Evolutionary conservation across 2,113 vertebrate genomes (phyloP).

Genomic region (Stegostoma tigrinum): DNA sequence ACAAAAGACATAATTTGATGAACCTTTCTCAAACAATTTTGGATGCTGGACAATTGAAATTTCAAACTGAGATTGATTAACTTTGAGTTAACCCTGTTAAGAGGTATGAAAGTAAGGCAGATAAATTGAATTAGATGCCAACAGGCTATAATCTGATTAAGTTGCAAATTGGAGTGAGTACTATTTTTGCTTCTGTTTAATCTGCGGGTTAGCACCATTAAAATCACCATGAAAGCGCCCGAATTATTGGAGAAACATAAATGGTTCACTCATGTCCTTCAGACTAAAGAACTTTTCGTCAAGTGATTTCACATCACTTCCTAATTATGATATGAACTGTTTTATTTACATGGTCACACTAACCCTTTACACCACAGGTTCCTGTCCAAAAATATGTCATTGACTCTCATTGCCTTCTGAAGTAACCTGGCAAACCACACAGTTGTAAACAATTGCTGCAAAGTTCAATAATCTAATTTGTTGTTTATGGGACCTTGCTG

Average conservation of each 20-base stretch:
- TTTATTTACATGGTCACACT: background rate
- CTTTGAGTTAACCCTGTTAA: background rate
- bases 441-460: constrained; percentile 16
- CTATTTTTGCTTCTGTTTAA: background rate
- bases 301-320: too few relatives aligned
- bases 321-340: background rate
- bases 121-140: background rate
- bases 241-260: background rate
- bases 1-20: too few relatives aligned
- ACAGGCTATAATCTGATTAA: background rate
- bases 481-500: constrained; percentile 12
- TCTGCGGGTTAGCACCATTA: background rate
- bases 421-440: background rate
- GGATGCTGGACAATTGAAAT: background rate
- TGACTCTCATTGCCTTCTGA: constrained; percentile 4
- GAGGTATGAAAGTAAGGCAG: background rate
- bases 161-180: too few relatives aligned
- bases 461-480: constrained; percentile 34
- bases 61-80: background rate
- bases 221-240: background rate
- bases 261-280: background rate
- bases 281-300: background rate
- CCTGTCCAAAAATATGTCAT: background rate
- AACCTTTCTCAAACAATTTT: background rate
- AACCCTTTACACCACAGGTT: too few relatives aligned